Percentiles rank a stretch among this genome's conserved stretches.
phyloP scores from a whole-genome alignment of 2,888 invertebrate genomes.

The Arctia plantaginis region DNA sequence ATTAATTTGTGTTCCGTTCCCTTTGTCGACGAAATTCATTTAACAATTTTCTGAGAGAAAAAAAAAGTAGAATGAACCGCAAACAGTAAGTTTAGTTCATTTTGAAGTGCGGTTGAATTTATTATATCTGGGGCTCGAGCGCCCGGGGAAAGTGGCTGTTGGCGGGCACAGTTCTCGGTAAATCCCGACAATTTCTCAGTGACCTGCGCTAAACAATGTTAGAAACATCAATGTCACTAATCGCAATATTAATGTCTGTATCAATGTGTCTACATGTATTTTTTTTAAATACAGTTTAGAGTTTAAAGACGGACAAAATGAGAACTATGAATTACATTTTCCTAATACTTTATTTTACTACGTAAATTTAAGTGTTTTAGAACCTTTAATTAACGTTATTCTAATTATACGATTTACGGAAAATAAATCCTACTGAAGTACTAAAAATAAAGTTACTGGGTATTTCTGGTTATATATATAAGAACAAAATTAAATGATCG shows the following conservation, averaged over 20 bases:
- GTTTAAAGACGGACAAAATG: background rate
- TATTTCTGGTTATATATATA: no score
- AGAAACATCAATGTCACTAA: background rate
- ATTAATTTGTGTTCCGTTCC: slow-evolving; percentile 25
- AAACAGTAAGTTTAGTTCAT: slow-evolving; percentile 35
- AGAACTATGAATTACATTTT: no score
- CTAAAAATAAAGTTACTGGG: no score
- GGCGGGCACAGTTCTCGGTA: slow-evolving; percentile 50
- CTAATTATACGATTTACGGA: no score
- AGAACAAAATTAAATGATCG: no score
- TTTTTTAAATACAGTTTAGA: background rate
- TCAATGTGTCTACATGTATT: background rate
- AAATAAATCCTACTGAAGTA: no score
- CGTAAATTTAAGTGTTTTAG: no score
- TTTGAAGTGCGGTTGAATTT: slow-evolving; percentile 47
- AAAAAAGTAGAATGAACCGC: slow-evolving; percentile 14
- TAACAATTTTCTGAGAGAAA: slow-evolving; percentile 11
- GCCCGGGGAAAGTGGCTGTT: slow-evolving; percentile 45
- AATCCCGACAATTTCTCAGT: slow-evolving; percentile 44
- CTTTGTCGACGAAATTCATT: background rate
- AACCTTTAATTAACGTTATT: no score
- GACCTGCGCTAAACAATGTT: slow-evolving; percentile 35
- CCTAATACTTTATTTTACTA: no score
- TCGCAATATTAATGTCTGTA: background rate
- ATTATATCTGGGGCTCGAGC: slow-evolving; percentile 51